Percentiles rank a stretch among this genome's conserved stretches.
Conservation (phyloP, 2,113 vertebrate genomes). For the Cichladusa arquata region DNA sequence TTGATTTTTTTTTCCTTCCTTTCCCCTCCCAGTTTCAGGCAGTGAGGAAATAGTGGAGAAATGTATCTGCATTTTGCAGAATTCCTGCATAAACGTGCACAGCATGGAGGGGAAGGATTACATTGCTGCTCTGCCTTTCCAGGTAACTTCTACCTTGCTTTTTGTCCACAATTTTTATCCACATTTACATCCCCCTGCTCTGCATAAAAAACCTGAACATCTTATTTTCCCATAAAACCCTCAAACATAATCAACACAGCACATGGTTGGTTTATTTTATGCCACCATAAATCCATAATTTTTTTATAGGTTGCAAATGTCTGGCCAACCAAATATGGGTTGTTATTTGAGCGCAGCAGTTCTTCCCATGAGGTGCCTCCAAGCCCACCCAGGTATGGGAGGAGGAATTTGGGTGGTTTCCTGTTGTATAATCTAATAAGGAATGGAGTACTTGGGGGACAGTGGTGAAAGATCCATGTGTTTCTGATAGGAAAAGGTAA, state of each 20-base stretch:
- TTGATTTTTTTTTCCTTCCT: not conserved
- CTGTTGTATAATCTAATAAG: not conserved
- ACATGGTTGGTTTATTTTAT: too few species aligned
- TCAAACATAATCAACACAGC: not conserved
- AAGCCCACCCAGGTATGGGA: slow-evolving; percentile 80
- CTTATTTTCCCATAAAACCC: not conserved
- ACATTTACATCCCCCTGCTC: not conserved
- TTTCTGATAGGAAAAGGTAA: not conserved
- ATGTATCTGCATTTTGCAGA: slow-evolving; percentile 92
- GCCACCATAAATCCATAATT: not conserved
- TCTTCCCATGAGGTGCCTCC: slow-evolving; percentile 81
- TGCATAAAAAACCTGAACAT: not conserved
- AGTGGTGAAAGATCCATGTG: not conserved
- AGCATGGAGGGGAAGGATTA: slow-evolving; percentile 94
- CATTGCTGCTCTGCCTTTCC: slow-evolving; percentile 92
- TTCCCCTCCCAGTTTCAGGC: not conserved
- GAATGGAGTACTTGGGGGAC: not conserved
- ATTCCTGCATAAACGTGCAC: slow-evolving; percentile 92
- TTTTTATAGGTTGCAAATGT: slow-evolving; percentile 85
- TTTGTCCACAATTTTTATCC: not conserved
- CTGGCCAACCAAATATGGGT: slow-evolving; percentile 93
- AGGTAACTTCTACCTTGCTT: slow-evolving; percentile 72
- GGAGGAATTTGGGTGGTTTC: not conserved
- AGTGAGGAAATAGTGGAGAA: slow-evolving; percentile 72
- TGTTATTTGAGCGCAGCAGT: slow-evolving; percentile 90